phyloP scores from a whole-genome alignment of 1,140 invertebrate species.

The Scaptomyza hsui region DNA sequence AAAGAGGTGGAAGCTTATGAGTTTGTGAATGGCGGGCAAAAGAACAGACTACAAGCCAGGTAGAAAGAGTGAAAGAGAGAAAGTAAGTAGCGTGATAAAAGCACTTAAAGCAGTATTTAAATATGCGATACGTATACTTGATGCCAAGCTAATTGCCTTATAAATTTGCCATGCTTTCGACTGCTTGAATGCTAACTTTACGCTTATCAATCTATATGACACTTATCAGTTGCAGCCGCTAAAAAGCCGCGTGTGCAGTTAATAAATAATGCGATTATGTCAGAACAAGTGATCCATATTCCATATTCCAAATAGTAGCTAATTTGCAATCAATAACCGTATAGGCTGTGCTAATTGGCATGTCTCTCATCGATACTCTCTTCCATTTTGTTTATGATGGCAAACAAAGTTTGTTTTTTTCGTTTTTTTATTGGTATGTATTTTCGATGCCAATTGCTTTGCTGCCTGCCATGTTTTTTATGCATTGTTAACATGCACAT shows the following conservation, averaged over 20 bases:
- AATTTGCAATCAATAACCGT: slow-evolving; percentile 68
- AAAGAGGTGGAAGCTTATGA: slow-evolving; percentile 35
- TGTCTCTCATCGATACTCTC: slow-evolving; percentile 9
- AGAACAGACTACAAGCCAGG: not conserved
- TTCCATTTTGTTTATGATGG: slow-evolving; percentile 60
- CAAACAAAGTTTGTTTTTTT: slow-evolving; percentile 53
- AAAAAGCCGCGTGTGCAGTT: not conserved
- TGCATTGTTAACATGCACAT: slow-evolving; percentile 73
- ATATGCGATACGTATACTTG: not conserved
- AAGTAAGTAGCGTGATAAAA: not conserved
- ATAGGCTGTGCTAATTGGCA: slow-evolving; percentile 41
- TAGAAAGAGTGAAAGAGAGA: too few species aligned
- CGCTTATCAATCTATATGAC: slow-evolving; percentile 29
- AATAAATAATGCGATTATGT: slow-evolving; percentile 54
- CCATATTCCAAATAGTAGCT: slow-evolving; percentile 26
- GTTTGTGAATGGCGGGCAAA: not conserved
- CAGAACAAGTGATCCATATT: slow-evolving; percentile 33
- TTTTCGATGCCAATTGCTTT: slow-evolving; percentile 61
- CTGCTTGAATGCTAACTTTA: not conserved
- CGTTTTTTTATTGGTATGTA: slow-evolving; percentile 51
- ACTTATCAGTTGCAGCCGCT: not conserved
- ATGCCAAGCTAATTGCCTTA: not conserved
- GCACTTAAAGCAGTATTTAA: not conserved
- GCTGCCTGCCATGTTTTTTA: slow-evolving; percentile 41
- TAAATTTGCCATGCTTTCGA: slow-evolving; percentile 19